phyloP scores from a whole-genome alignment of 2,113 vertebrate genomes.

The Raphicerus campestris region DNA sequence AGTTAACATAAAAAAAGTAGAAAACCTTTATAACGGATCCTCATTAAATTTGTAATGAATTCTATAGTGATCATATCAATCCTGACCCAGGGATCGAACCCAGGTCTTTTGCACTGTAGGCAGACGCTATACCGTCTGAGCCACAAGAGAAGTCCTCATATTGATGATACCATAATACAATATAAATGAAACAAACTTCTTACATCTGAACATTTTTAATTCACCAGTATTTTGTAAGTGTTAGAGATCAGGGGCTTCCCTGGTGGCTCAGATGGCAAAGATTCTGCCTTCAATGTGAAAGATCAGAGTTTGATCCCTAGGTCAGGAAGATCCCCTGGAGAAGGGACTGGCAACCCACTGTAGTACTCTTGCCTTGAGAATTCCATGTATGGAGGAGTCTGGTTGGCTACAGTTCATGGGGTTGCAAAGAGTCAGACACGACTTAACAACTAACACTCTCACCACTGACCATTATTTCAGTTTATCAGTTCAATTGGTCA shows the following conservation, averaged over 20 bases:
- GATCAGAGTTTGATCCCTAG: not conserved
- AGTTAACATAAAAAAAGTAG: not conserved
- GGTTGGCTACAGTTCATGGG: not conserved
- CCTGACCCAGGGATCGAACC: too few relatives aligned
- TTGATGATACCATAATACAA: not conserved
- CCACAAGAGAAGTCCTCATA: not conserved
- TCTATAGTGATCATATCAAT: not conserved
- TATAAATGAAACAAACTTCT: not conserved
- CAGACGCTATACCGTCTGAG: too few relatives aligned
- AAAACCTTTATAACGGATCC: not conserved
- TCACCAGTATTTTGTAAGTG: not conserved
- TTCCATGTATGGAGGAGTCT: not conserved
- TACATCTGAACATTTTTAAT: not conserved
- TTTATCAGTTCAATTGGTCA: not conserved
- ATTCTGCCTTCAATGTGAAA: not conserved
- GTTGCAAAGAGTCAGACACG: not conserved
- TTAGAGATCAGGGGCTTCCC: not conserved
- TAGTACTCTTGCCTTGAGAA: not conserved
- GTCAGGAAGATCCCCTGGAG: not conserved
- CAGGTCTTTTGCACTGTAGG: too few relatives aligned
- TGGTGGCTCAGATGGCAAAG: not conserved
- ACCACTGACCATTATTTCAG: not conserved
- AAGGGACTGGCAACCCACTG: not conserved
- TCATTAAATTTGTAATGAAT: constrained; percentile 17
- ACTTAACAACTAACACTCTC: not conserved